Evolutionary conservation across 1,140 invertebrate genomes (phyloP).

Genomic region (Drosophila kikkawai): DNA sequence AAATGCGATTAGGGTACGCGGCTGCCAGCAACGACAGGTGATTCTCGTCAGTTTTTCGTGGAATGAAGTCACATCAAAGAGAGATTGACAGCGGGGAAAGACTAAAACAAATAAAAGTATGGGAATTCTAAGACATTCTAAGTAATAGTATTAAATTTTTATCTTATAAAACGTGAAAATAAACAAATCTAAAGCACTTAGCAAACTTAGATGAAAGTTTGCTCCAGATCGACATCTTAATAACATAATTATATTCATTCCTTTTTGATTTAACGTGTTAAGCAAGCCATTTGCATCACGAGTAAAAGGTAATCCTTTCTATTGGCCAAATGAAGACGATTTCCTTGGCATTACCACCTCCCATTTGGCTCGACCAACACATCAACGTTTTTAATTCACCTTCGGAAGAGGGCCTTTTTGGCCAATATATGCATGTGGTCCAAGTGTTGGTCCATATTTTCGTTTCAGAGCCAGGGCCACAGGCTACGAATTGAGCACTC

Average conservation of each 20-base stretch:
- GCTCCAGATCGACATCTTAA: not conserved
- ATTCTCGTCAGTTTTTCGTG: not conserved
- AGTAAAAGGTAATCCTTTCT: conserved; percentile 4
- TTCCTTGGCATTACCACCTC: conserved; percentile 20
- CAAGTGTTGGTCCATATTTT: conserved; percentile 32
- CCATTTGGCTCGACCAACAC: conserved; percentile 9
- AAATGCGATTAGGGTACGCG: conserved; percentile 38
- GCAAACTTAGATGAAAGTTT: not conserved
- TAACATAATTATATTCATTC: not conserved
- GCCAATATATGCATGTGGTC: conserved; percentile 26
- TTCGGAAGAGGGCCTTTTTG: not conserved
- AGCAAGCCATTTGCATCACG: conserved; percentile 4
- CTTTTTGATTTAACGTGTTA: not conserved
- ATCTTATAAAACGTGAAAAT: too few relatives aligned
- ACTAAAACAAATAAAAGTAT: not conserved
- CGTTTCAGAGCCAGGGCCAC: conserved; percentile 19
- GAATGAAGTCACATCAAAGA: not conserved
- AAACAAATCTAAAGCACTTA: too few relatives aligned
- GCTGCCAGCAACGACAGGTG: not conserved
- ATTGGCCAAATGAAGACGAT: conserved; percentile 10
- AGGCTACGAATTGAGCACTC: conserved; percentile 30
- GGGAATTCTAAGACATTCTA: too few relatives aligned
- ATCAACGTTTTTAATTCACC: conserved; percentile 35
- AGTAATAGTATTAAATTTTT: too few relatives aligned
- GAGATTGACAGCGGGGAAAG: not conserved